These are phyloP conservation scores for Ancistrus triradiatus DNA, from an alignment of 2,113 vertebrate species.

Conservation along the genomic window DNA sequence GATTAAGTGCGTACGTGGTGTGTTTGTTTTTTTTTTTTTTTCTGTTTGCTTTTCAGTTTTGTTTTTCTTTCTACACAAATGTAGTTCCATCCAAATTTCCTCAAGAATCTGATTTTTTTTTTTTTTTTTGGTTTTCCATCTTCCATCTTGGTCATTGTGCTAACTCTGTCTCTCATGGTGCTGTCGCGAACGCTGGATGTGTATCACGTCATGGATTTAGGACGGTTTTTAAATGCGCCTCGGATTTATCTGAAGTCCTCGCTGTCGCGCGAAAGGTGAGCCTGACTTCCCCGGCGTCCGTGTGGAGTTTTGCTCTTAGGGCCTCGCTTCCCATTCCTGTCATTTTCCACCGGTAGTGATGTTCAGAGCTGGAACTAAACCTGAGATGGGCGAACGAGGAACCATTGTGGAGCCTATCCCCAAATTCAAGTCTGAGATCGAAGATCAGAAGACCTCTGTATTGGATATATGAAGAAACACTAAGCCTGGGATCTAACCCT, in stretches of 20 bases:
- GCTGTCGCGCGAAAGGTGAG: background rate
- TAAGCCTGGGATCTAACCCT: slow-evolving; percentile 56
- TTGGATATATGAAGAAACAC: slow-evolving; percentile 30
- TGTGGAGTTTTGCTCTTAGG: slow-evolving; percentile 31
- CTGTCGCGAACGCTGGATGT: slow-evolving; percentile 41
- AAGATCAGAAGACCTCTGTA: slow-evolving; percentile 28
- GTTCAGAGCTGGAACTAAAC: slow-evolving; percentile 29
- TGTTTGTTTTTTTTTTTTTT: slow-evolving; percentile 4
- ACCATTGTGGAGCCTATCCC: slow-evolving; percentile 4
- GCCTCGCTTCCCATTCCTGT: slow-evolving; percentile 11
- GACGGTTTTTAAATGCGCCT: slow-evolving; percentile 22
- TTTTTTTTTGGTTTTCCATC: slow-evolving; percentile 36
- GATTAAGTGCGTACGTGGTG: slow-evolving; percentile 36
- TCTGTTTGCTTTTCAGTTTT: slow-evolving; percentile 8
- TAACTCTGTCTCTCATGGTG: slow-evolving; percentile 44
- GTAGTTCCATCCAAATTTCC: slow-evolving; percentile 33
- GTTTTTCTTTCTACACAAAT: slow-evolving; percentile 10
- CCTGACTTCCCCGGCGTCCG: slow-evolving; percentile 5
- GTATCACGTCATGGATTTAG: slow-evolving; percentile 39
- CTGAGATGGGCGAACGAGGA: background rate
- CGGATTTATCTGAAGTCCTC: background rate
- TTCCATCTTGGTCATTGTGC: slow-evolving; percentile 46
- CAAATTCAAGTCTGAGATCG: background rate
- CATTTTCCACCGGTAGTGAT: slow-evolving; percentile 17
- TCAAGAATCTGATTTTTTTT: slow-evolving; percentile 20